A percentile compares a stretch with the other conserved stretches of the same genome.
phyloP scores from a whole-genome alignment of 2,888 invertebrate species.

The Tetropium fuscum region DNA sequence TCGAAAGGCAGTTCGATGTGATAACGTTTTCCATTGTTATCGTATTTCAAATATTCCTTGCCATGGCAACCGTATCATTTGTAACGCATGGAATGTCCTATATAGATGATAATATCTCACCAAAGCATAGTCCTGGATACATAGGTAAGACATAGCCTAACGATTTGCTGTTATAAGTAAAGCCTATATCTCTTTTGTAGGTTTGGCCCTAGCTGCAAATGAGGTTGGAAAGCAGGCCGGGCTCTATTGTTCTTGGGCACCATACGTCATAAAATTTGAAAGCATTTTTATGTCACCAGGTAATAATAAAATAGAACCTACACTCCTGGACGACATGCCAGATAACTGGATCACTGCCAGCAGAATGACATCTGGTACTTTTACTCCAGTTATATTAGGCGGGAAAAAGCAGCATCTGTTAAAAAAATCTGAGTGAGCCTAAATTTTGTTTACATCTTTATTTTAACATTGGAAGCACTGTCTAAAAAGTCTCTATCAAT shows the following conservation, averaged over 20 bases:
- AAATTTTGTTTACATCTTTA: no score
- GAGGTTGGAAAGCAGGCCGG: conserved; percentile 58
- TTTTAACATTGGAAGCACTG: no score
- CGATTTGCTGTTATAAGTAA: conserved; percentile 33
- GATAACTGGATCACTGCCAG: no score
- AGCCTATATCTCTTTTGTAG: conserved; percentile 42
- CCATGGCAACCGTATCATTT: conserved; percentile 59
- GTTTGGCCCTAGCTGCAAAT: conserved; percentile 50
- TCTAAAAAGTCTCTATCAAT: no score
- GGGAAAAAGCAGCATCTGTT: no score
- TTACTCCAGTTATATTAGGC: no score
- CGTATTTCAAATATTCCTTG: conserved; percentile 56
- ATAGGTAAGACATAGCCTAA: conserved; percentile 58
- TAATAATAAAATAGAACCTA: conserved; percentile 28
- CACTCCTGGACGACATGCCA: not conserved
- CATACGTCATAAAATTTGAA: conserved; percentile 41
- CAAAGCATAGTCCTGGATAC: conserved; percentile 66
- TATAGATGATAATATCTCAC: conserved; percentile 72
- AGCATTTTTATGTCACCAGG: conserved; percentile 52
- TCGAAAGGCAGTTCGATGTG: conserved; percentile 28
- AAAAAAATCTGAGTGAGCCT: no score
- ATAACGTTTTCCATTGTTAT: conserved; percentile 62
- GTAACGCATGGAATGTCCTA: conserved; percentile 71
- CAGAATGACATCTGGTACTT: no score
- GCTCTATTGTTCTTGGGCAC: conserved; percentile 57